Evolutionary conservation across 2,113 vertebrate species (phyloP), one percentile per base, ranked within the genome.

Genomic region (Calidris pugnax): DNA sequence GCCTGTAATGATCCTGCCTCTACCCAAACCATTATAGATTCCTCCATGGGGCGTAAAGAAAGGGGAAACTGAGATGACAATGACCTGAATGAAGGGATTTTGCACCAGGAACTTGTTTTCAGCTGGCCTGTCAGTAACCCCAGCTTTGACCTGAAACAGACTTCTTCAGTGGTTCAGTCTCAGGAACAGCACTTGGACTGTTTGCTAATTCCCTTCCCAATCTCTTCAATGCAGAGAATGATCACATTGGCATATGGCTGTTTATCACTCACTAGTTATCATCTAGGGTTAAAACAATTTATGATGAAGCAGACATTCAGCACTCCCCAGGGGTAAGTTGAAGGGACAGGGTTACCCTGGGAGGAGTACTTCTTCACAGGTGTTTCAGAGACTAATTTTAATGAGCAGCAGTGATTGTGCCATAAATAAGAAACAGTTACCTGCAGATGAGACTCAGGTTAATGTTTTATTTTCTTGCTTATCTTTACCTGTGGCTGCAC

Each of bases 181-280:
- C n/a, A 47, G 39, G 35, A 85, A 64, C 1, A 78, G 14, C 1
- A 0, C 28, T 55, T 56, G 59, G 33, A 9, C 12, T 64, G 3
- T 71, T 85, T 73, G 14, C 28, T 86, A 62, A 48, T 43, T 75
- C 8, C 11, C 17, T 90, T 81, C 30, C 3, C 27, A n/a, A 14
- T 35, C 14, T 66, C 35, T 89, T 87, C 30, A 24, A n/a, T 21
- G 10, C 9, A 78, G 27, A 56, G 12, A 63, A 75, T 23, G 51
- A 48, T 19, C 47, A 43, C 1, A 1, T 2, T 81, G 51, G 26
- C 64, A 60, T 39, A 67, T 4, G 12, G 7, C 9, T 80, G 12
- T 51, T 87, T 73, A 51, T 79, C 35, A 41, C 35, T 41, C 1
- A 0, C 10, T 47, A 10, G 2, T 33, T 92, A 64, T 7, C 43